Base-by-base conservation (phyloP, 1,140 invertebrate genomes). In the Drosophila subobscura region DNA sequence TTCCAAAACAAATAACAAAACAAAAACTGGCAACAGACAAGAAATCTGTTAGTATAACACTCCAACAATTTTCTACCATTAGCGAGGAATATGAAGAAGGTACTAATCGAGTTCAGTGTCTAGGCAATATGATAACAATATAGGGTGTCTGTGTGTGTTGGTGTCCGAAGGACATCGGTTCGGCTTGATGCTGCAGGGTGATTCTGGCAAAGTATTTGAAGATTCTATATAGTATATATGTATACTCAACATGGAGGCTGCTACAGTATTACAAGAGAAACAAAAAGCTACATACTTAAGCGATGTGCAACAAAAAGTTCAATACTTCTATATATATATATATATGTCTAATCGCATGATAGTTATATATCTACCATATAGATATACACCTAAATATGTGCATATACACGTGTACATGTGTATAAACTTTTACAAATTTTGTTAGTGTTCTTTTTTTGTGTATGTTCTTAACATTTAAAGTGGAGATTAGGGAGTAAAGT, bases 191-290 rank as follows among this genome's bases (percentile, higher is more conserved):
- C 2, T 16, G n/a, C 14, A 22, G 27, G 27, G 52, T 12, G 33
- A 33, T 12, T 37, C 33, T 37, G 20, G 4, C 10, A 46, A 53
- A 72, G 68, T 72, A 72, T 72, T 72, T 50, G 27, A 66, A 46
- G 29, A 66, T 46, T 50, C 12, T 45, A 50, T 65, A 74, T 66
- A 52, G 74, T 33, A 60, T 61, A 85, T 71, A 79, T 58, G 51
- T 63, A 56, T 56, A 42, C 37, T 63, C 55, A 60, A 79, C 78
- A 89, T 73, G 83, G 88, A 90, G 88, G 88, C 88, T 90, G 88
- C 88, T 77, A 90, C 88, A 90, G 88, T 90, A 90, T 90, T 90
- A 90, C 63, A 71, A 77, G 67, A 72, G 73, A 76, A 23, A 60
- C 53, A 66, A 65, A 60, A 66, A 65, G 57, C 63, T 65, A 55